Evolutionary conservation across 2,888 invertebrate species (phyloP), one percentile per base, ranked within the genome.

Genomic region (Hecatera dysodea): DNA sequence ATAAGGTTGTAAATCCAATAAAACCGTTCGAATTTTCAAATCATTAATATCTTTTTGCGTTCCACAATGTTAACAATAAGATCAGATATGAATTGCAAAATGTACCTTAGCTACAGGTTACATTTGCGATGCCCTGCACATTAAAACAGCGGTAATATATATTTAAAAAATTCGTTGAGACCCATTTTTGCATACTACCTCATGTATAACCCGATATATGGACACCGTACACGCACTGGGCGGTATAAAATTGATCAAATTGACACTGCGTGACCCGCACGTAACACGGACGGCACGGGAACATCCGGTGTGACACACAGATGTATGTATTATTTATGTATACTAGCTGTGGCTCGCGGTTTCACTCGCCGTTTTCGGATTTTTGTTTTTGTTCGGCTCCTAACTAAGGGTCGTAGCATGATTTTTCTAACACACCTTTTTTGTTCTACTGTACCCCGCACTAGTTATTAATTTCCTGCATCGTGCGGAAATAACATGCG

Each of bases 261-360:
- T 84, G 85, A 79, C 83, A 84, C 75, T 71, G 74, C 80, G 63
- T 80, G 83, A 84, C 85, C 85, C 71, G 73, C 61, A 67, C 72
- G 69, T 60, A 66, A 61, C 72, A 6, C 50, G 63, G 61, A 55
- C 55, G 44, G 68, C 59, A 57, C 70, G 55, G 48, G n/a, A 42
- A 78, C 80, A 84, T 84, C 85, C 83, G 83, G 79, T 68, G 67
- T 71, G 48, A 56, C 66, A 68, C 29, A 53, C 53, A 64, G 46
- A 42, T 42, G 12, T 72, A 50, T 61, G 33, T 44, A 60, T 48
- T 44, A 60, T 44, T 39, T 36, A 36, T 63, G 24, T 46, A 39
- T 53, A 15, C n/a, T n/a, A n/a, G n/a, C n/a, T n/a, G n/a, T n/a
- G n/a, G n/a, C n/a, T n/a, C n/a, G n/a, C n/a, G n/a, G n/a, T n/a